These are phyloP conservation scores for Aurelia coerulea DNA, from an alignment of 30 jellyfish, hydroid and myxozoan genomes.

Conservation along the genomic window DNA sequence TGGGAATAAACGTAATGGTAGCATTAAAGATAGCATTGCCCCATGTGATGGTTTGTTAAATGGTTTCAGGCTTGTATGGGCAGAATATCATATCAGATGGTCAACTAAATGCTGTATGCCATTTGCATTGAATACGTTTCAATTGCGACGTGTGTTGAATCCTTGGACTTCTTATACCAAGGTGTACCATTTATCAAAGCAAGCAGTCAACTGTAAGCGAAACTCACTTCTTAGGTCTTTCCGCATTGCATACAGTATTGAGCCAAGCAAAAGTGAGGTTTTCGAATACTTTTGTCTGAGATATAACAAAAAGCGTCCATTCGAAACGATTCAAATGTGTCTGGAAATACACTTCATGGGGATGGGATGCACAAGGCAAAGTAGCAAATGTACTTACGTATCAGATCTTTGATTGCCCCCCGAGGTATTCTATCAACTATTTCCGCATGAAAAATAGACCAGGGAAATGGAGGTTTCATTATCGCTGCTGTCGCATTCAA, in stretches of 20 bases:
- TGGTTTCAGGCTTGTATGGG: slow-evolving; percentile 12
- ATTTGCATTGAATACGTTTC: neutral
- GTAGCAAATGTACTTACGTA: slow-evolving; percentile 6
- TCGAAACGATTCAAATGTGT: neutral
- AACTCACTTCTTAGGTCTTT: neutral
- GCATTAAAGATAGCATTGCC: neutral
- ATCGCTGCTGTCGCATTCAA: slow-evolving; percentile 24
- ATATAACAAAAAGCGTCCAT: neutral
- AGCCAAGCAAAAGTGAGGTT: neutral
- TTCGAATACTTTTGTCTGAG: slow-evolving; percentile 25
- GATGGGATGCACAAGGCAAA: slow-evolving; percentile 6
- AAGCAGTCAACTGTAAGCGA: neutral
- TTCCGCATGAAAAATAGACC: slow-evolving; percentile 4
- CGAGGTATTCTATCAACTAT: slow-evolving; percentile 10
- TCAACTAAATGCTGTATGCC: slow-evolving; percentile 27
- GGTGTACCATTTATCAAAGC: neutral
- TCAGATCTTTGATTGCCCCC: slow-evolving; percentile 28
- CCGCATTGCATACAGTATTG: neutral
- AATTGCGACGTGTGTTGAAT: neutral
- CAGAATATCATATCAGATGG: slow-evolving; percentile 6
- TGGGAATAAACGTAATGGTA: no score
- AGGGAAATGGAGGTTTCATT: slow-evolving; percentile 2
- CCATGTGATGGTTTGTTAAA: neutral
- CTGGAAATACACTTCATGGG: neutral
- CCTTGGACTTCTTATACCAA: neutral